Evolutionary conservation across 2,888 invertebrate species (phyloP).

Genomic region (Periphyllus acericola): DNA sequence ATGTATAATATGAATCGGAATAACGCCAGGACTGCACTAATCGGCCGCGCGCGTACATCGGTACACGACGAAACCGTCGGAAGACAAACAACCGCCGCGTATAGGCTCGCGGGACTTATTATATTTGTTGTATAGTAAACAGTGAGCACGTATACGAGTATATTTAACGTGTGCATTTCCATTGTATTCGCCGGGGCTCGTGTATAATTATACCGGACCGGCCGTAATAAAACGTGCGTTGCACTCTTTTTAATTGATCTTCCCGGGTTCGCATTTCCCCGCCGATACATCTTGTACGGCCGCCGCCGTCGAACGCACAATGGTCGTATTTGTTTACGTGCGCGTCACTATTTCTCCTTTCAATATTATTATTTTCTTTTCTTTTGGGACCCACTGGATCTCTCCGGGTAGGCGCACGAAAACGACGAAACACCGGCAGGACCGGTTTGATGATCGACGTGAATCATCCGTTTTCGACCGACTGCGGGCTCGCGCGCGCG

Average conservation of each 20-base stretch:
- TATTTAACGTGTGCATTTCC: neutral
- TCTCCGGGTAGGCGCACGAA: constrained; percentile 20
- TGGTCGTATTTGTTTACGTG: neutral
- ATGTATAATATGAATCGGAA: too few relatives aligned
- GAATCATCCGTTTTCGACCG: constrained; percentile 52
- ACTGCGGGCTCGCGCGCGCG: neutral
- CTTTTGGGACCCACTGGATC: constrained; percentile 49
- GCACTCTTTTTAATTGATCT: constrained; percentile 61
- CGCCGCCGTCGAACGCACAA: constrained; percentile 2
- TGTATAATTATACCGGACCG: constrained; percentile 45
- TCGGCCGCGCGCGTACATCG: neutral
- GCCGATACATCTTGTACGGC: constrained; percentile 26
- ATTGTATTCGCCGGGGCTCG: constrained; percentile 27
- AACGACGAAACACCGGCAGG: constrained; percentile 53
- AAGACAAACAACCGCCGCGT: neutral
- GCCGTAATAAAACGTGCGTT: constrained; percentile 60
- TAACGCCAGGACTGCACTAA: neutral
- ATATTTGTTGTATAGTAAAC: neutral
- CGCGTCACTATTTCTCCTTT: neutral
- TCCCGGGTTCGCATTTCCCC: constrained; percentile 23
- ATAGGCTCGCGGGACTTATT: neutral
- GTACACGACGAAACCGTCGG: neutral
- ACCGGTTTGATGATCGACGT: constrained; percentile 61
- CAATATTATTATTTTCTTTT: neutral
- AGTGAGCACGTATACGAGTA: too few relatives aligned